Conservation (phyloP, 2,113 vertebrate species). For the Rhinogobius similis region DNA sequence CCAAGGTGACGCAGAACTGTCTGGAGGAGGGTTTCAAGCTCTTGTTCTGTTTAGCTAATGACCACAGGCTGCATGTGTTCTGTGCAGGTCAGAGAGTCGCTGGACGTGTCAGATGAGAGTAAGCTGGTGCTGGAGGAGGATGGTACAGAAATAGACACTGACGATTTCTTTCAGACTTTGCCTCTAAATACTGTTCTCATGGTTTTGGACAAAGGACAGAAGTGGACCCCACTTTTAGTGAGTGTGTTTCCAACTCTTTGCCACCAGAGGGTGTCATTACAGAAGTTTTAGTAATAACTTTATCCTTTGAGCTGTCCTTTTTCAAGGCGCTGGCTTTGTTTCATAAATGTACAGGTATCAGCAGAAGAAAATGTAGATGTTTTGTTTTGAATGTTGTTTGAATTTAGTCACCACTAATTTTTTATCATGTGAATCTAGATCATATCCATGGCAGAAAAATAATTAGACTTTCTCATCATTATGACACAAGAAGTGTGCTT, state of each 20-base stretch:
- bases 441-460: background rate
- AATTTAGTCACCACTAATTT: no score
- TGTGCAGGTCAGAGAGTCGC: conserved; percentile 74
- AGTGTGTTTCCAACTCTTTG: background rate
- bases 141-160: conserved; percentile 87
- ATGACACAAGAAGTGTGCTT: no score
- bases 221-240: conserved; percentile 79
- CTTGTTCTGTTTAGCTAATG: background rate
- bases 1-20: conserved; percentile 78
- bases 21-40: background rate
- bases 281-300: no score
- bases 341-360: background rate
- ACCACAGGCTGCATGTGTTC: background rate
- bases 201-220: conserved; percentile 85
- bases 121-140: conserved; percentile 90
- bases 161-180: conserved; percentile 87
- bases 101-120: conserved; percentile 63
- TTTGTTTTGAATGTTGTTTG: background rate
- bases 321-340: background rate
- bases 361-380: background rate
- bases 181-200: conserved; percentile 82
- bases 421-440: no score
- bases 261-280: conserved; percentile 47
- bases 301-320: background rate
- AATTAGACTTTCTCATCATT: background rate